Conservation (phyloP, 1,140 invertebrate genomes). For the Platorchestia sp. region DNA sequence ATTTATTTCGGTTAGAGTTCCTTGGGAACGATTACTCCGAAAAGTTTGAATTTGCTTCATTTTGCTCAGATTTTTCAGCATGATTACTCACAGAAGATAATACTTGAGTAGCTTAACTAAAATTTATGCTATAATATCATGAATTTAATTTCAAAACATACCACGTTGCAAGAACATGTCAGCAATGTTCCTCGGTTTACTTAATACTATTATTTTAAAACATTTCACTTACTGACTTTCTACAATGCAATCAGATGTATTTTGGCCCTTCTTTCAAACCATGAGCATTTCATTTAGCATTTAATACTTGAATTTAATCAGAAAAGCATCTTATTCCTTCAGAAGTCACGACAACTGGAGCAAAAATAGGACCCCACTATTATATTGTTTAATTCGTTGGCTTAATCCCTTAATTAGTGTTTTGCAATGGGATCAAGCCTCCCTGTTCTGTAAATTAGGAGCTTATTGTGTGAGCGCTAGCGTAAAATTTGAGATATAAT, state of each 20-base stretch:
- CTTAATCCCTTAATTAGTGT: not conserved
- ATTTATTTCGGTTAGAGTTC: not conserved
- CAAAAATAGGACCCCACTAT: not conserved
- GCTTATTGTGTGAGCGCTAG: too few species aligned
- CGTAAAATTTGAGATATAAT: not conserved
- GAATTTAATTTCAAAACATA: too few species aligned
- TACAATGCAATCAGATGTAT: not conserved
- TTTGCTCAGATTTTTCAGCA: too few species aligned
- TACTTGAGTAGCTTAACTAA: too few species aligned
- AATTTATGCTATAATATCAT: too few species aligned
- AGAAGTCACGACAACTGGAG: not conserved
- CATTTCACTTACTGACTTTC: not conserved
- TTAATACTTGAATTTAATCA: not conserved
- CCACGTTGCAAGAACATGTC: too few species aligned
- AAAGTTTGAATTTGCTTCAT: too few species aligned
- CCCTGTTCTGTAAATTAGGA: too few species aligned
- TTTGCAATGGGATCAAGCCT: not conserved
- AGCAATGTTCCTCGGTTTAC: not conserved
- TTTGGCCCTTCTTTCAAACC: not conserved
- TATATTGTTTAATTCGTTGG: not conserved
- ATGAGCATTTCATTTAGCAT: not conserved
- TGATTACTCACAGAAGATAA: too few species aligned
- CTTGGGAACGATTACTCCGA: not conserved
- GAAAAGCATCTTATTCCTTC: not conserved
- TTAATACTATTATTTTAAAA: not conserved